Evolutionary conservation across 2,113 vertebrate species (phyloP), one percentile per base, ranked within the genome.

Genomic region (Notiomystis cincta): DNA sequence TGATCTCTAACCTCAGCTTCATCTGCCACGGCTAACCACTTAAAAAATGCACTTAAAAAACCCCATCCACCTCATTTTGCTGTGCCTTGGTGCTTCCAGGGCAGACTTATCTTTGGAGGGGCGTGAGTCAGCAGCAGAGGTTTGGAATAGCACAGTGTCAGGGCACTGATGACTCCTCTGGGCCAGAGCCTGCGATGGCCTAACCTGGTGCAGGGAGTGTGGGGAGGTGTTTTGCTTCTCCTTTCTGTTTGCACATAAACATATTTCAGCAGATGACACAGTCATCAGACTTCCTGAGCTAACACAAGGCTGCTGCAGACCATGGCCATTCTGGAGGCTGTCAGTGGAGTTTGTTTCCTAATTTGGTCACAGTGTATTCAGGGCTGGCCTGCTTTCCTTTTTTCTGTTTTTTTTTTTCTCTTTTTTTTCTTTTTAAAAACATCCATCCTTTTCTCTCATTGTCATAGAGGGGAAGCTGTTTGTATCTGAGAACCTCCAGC

Each of bases 331-430:
- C 87, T 87, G 89, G 95, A 97, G 93, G 84, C 94, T 86, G 87
- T 87, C 70, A 58, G 79, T 80, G 86, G 95, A 92, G 57, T 91
- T 97, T 95, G 75, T 89, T 98, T 98, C 98, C 98, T 98, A 98
- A 98, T 98, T 98, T 98, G 98, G 98, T 98, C 97, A 98, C 94
- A 86, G 71, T 51, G 22, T 97, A 94, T 88, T 97, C 82, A 65
- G 72, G 88, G 87, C 96, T 96, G 87, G 85, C 93, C 96, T 97
- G 97, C 97, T 97, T 97, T 93, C 89, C 87, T 97, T 95, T 95
- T 80, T 89, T 45, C 5, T 75, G 30, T 71, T 33, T 38, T 89
- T 73, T 53, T 75, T 56, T 14, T 82, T 19, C 8, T 53, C 18
- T 89, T 38, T 69, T 22, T 56, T 35, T 62, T 5, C 23, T 61